These are phyloP conservation scores for Morinoia aosen DNA, from an alignment of 2,888 invertebrate genomes.

Conservation along the genomic window DNA sequence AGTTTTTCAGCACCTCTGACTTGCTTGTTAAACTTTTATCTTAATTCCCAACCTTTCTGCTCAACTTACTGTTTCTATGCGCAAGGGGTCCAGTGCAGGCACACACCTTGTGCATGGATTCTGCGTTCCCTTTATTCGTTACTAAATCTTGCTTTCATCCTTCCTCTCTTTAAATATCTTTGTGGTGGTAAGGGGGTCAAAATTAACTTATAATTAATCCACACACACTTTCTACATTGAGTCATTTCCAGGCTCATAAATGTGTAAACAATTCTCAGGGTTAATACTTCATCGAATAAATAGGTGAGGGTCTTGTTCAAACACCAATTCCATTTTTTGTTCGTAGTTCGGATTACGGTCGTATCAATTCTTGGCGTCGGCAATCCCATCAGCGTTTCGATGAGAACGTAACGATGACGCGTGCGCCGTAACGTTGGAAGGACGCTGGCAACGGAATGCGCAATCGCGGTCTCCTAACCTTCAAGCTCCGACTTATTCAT, in stretches of 20 bases:
- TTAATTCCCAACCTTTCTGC: no score
- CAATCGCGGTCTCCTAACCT: background rate
- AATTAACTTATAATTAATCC: no score
- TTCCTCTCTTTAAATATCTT: no score
- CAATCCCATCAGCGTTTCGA: background rate
- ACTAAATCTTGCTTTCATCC: no score
- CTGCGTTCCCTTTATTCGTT: no score
- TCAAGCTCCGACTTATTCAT: background rate
- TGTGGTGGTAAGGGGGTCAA: no score
- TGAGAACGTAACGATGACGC: background rate
- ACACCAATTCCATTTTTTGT: background rate
- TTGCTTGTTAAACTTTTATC: no score
- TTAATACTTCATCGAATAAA: background rate
- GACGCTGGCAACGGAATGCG: background rate
- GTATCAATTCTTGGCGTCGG: background rate
- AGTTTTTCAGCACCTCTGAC: no score
- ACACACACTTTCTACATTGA: no score
- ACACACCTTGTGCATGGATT: no score
- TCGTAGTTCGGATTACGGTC: background rate
- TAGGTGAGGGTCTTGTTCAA: background rate
- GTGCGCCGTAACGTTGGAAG: background rate
- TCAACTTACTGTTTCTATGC: no score
- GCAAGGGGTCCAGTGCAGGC: no score
- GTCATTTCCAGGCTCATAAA: background rate
- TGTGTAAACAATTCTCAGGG: background rate